Evolutionary conservation across 2,113 vertebrate genomes (phyloP).

Genomic region (Phrynosoma blainvillii): DNA sequence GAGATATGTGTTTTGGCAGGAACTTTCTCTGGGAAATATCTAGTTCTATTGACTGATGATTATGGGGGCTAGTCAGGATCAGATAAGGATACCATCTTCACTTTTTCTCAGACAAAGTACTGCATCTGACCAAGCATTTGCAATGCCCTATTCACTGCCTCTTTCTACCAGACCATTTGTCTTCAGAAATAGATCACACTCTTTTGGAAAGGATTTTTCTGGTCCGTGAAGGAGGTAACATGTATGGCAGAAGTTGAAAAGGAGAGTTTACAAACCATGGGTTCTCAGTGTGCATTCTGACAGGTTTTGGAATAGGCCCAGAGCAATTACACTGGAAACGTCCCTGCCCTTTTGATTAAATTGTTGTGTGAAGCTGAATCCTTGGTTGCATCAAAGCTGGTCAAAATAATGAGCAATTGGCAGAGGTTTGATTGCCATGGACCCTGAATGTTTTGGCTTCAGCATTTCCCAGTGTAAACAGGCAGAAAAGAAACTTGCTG

Average conservation of each 20-base stretch:
- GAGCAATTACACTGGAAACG: not conserved
- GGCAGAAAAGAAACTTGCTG: not conserved
- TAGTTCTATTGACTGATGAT: not conserved
- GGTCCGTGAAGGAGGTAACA: not conserved
- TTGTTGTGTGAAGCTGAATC: not conserved
- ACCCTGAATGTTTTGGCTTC: not conserved
- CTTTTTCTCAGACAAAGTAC: not conserved
- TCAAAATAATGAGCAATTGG: rapidly evolving
- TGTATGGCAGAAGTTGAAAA: not conserved
- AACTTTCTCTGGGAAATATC: not conserved
- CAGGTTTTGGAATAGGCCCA: not conserved
- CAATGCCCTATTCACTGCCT: not conserved
- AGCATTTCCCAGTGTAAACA: not conserved
- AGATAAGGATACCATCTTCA: not conserved
- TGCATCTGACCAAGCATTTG: not conserved
- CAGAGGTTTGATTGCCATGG: not conserved
- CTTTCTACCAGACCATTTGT: not conserved
- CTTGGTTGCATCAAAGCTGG: not conserved
- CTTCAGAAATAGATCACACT: not conserved
- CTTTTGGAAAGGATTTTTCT: rapidly evolving
- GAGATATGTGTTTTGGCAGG: not conserved
- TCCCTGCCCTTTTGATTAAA: slow-evolving; percentile 4
- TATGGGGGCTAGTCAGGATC: not conserved
- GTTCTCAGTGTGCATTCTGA: not conserved
- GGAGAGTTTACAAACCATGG: not conserved